Base-by-base conservation (phyloP, 2,888 invertebrate species). In the Philereme vetulata region DNA sequence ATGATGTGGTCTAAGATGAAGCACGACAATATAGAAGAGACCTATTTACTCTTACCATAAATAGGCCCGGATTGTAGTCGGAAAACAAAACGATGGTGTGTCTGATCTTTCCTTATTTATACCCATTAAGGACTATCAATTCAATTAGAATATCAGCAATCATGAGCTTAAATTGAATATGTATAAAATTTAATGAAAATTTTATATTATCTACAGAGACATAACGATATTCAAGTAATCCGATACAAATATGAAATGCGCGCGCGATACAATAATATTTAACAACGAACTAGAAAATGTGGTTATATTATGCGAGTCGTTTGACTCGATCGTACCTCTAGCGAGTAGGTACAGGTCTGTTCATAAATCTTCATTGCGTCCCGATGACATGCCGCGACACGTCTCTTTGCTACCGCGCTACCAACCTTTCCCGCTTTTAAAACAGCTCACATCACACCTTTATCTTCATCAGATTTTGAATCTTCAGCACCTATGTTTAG, bases 311-410 rank as follows among this genome's bases (percentile, higher is more conserved):
- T 82, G 81, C 80, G 80, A 81, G 78, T 74, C 68, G 75, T 75
- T 73, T 78, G 78, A 78, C 80, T 81, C 81, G 81, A 82, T 84
- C 77, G 72, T 78, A 58, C 66, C 54, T 66, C 67, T 66, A 78
- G 84, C 21, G 21, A 21, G 21, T 21, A 21, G 21, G 21, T 82
- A 82, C 84, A 82, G 82, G 84, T 77, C 81, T 82, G 88, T 85
- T 87, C 91, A 90, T 92, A 91, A 92, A 92, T 91, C 92, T 92
- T 91, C 90, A 91, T 91, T 90, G 89, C 88, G 85, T 86, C 85
- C 84, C 90, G 91, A 91, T 90, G 91, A 92, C 92, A 91, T 81
- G 87, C 89, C 88, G 84, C 91, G 91, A 90, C 92, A 90, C 89
- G 86, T 89, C 88, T 86, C 81, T 79, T 80, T 82, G 90, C 90